Evolutionary conservation across 1,140 invertebrate species (phyloP).

Genomic region (Megathymus violae): DNA sequence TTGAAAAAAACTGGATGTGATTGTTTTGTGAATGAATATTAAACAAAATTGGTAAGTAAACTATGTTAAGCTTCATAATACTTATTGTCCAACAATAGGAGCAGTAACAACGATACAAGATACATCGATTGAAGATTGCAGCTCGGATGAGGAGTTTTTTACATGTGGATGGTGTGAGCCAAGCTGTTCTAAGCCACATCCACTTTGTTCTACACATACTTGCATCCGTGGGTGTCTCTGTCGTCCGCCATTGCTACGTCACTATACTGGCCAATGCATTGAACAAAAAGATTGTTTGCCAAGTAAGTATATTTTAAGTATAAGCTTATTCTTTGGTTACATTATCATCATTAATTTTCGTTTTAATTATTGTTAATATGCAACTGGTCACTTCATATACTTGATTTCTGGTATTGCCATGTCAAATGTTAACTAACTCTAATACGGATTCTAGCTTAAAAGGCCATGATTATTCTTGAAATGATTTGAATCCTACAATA

Average conservation of each 20-base stretch:
- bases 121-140: conserved; percentile 60
- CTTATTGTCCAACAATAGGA: conserved; percentile 41
- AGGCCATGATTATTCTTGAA: too few species aligned
- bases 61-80: too few species aligned
- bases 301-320: conserved; percentile 54
- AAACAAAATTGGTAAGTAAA: too few species aligned
- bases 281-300: conserved; percentile 53
- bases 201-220: conserved; percentile 47
- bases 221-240: conserved; percentile 68
- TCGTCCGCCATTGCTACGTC: conserved; percentile 56
- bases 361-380: too few species aligned
- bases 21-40: too few species aligned
- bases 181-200: conserved; percentile 56
- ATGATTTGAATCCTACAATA: too few species aligned
- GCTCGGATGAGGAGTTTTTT: conserved; percentile 60
- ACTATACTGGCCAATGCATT: conserved; percentile 62
- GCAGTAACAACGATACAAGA: conserved; percentile 48
- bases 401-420: too few species aligned
- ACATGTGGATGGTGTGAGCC: conserved; percentile 71
- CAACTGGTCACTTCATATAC: too few species aligned
- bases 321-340: conserved; percentile 8
- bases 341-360: conserved; percentile 20
- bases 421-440: too few species aligned
- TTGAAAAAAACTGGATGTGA: too few species aligned
- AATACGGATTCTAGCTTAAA: too few species aligned